Percentiles rank a stretch among this genome's conserved stretches.
These are phyloP conservation scores for Characodon lateralis DNA, from an alignment of 2,797 vertebrate species.

Conservation along the genomic window DNA sequence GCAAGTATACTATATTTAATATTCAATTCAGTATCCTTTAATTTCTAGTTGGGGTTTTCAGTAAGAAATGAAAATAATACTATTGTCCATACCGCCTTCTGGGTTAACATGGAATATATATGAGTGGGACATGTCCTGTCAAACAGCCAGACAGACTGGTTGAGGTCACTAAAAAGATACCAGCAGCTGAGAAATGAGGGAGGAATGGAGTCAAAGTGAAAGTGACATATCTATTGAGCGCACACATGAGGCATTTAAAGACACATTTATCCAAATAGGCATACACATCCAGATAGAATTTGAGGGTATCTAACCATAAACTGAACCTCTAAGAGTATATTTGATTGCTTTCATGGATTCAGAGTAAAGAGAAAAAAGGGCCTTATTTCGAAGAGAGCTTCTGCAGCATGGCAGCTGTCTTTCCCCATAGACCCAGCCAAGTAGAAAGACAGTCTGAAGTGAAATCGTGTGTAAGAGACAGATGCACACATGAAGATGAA, in stretches of 20 bases:
- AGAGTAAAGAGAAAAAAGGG: slow-evolving; percentile 21
- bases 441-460: slow-evolving; percentile 51
- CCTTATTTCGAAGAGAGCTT: slow-evolving; percentile 66
- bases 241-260: slow-evolving; percentile 2
- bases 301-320: slow-evolving; percentile 38
- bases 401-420: slow-evolving; percentile 69
- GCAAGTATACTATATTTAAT: slow-evolving; percentile 8
- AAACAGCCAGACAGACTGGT: slow-evolving; percentile 45
- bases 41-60: slow-evolving; percentile 27
- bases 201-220: slow-evolving; percentile 25
- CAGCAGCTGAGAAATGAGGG: slow-evolving; percentile 32
- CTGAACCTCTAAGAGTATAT: slow-evolving; percentile 30
- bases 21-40: slow-evolving; percentile 26
- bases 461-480: slow-evolving; percentile 40
- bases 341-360: slow-evolving; percentile 48
- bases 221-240: slow-evolving; percentile 37
- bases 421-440: slow-evolving; percentile 60
- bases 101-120: slow-evolving; percentile 50
- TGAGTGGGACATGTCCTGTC: slow-evolving; percentile 56
- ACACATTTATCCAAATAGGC: slow-evolving; percentile 31
- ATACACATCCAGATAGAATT: slow-evolving; percentile 33
- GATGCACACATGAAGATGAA: slow-evolving; percentile 33
- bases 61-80: slow-evolving; percentile 36
- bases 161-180: slow-evolving; percentile 49
- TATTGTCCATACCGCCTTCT: slow-evolving; percentile 33